Base-by-base conservation (phyloP, 2,797 vertebrate genomes). In the Pangasius mekongensis region DNA sequence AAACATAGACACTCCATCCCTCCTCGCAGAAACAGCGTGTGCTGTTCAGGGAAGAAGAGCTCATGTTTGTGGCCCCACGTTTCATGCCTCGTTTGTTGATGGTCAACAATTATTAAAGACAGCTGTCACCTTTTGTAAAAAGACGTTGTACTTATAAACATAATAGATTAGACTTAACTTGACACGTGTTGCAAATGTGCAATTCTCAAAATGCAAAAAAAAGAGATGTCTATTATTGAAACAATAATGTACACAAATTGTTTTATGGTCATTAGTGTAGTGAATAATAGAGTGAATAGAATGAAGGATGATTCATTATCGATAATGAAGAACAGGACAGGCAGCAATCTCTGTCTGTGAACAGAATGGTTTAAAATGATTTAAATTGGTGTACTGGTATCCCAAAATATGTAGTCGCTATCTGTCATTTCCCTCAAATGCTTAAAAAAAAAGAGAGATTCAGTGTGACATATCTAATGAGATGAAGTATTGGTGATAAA, bases 131-230 rank as follows among this genome's bases (percentile, higher is more conserved):
- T 90, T 91, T 77, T 87, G 74, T 84, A 88, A 89, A 89, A 90
- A 89, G 86, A 87, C 83, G 83, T 89, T 87, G 87, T 92, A 88
- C 66, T 91, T 78, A 73, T 88, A 89, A 86, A 80, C 73, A 39
- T 84, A 69, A 84, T 92, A 91, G 92, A 91, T 92, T 92, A 88
- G 89, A 89, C 86, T 87, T 87, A 81, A 89, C 86, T 92, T 83
- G 91, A 92, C 74, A 88, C 86, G 90, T 91, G 91, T 94, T 92
- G 91, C 93, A 91, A 92, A 90, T 93, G 89, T 94, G 93, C 92
- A 91, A 89, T 91, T 90, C 88, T 91, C 86, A 86, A 90, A 89
- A 89, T 83, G 84, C 83, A 88, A 90, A 89, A 85, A 88, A 88
- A 76, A 87, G 33, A 88, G 84, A 85, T 86, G 90, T 93, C 91